phyloP scores from a whole-genome alignment of 2,888 invertebrate species.

The Scaptomyza polygonia region DNA sequence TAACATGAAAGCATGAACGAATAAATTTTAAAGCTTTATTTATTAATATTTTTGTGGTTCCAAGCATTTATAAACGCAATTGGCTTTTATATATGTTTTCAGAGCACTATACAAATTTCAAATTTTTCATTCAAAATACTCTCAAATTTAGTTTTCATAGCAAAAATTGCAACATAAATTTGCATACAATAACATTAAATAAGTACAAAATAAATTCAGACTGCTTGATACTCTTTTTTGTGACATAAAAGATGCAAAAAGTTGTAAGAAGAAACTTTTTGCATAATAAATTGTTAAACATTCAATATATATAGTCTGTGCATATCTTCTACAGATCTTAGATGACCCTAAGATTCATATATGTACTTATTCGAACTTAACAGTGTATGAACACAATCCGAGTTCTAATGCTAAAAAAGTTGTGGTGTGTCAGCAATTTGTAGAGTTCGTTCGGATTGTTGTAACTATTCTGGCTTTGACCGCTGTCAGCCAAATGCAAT shows the following conservation, averaged over 20 bases:
- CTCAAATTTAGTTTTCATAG: not conserved
- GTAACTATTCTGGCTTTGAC: constrained; percentile 15
- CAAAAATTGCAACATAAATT: constrained; percentile 3
- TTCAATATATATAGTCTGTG: not conserved
- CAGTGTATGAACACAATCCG: constrained; percentile 1
- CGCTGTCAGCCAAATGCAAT: constrained; percentile 44
- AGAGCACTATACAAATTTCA: not conserved
- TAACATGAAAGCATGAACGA: not conserved
- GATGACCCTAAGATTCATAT: no score
- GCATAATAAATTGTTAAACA: not conserved
- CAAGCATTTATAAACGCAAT: no score
- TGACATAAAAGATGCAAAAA: not conserved
- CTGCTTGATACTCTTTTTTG: constrained; percentile 7
- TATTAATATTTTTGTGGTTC: no score
- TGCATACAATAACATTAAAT: constrained; percentile 9
- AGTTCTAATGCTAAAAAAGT: constrained; percentile 8
- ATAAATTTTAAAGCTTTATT: no score
- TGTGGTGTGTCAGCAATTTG: constrained; percentile 33
- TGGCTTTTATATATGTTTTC: constrained; percentile 21
- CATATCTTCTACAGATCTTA: no score
- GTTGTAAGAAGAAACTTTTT: not conserved
- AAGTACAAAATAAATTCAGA: not conserved
- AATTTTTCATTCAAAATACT: not conserved
- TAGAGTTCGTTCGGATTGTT: constrained; percentile 4
- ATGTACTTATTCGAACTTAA: not conserved